These are phyloP conservation scores for Alosa sapidissima DNA, from an alignment of 2,797 vertebrate genomes.

Conservation along the genomic window DNA sequence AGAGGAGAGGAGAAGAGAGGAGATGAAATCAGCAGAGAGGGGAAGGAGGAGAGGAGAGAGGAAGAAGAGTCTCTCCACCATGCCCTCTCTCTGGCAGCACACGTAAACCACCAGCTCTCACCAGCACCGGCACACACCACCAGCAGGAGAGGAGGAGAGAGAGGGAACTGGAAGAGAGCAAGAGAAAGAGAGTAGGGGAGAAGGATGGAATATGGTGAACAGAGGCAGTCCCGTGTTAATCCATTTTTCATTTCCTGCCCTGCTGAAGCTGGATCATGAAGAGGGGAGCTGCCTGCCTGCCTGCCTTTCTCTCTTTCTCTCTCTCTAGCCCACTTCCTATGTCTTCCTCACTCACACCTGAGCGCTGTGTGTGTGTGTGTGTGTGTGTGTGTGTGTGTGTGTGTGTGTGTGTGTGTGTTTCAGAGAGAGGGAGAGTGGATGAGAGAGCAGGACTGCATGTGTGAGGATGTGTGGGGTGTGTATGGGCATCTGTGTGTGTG, in stretches of 20 bases:
- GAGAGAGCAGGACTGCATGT: background rate
- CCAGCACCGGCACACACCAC: background rate
- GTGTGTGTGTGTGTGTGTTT: conserved; percentile 14
- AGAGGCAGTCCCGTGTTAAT: background rate
- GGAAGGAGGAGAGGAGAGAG: no score
- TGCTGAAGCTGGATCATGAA: conserved; percentile 19
- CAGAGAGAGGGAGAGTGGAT: background rate
- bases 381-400: conserved; percentile 28
- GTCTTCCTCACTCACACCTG: background rate
- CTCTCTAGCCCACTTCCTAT: no score
- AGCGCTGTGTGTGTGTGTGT: background rate
- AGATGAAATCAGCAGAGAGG: no score
- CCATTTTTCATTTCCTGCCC: conserved; percentile 21
- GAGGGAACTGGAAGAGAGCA: background rate
- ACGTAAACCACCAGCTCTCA: background rate
- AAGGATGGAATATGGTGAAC: background rate
- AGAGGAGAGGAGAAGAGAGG: no score
- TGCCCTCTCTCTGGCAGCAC: background rate
- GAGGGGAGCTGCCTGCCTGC: background rate
- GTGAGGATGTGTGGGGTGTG: background rate
- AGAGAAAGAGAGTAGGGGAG: background rate
- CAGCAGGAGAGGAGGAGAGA: background rate
- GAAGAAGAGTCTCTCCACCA: background rate
- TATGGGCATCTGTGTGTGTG: background rate
- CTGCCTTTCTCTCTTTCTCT: background rate